Percentiles rank a stretch among this genome's conserved stretches.
phyloP scores from a whole-genome alignment of 1,140 invertebrate genomes.

The Kradibia gibbosae region DNA sequence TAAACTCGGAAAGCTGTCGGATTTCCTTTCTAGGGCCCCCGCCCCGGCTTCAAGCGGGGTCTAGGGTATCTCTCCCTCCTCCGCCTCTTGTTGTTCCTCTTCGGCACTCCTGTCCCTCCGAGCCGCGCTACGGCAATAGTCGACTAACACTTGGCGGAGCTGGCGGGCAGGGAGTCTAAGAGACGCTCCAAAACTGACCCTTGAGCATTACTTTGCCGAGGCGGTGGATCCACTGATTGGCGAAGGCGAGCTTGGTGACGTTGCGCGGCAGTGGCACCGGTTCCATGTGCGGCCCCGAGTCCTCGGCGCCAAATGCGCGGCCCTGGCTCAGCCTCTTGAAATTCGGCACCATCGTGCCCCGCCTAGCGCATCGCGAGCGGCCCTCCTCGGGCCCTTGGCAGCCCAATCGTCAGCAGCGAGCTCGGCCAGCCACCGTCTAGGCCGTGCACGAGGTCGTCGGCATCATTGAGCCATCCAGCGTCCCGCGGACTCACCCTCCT shows the following conservation, averaged over 20 bases:
- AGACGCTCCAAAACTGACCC: background rate
- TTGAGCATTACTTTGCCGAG: background rate
- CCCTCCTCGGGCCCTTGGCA: too few species aligned
- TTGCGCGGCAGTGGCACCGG: background rate
- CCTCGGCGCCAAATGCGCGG: background rate
- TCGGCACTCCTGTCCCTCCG: background rate
- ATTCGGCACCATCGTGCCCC: conserved; percentile 1
- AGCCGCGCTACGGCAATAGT: too few species aligned
- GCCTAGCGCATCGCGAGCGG: background rate
- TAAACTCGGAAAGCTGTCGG: background rate
- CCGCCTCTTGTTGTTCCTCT: background rate
- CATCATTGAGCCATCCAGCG: too few species aligned
- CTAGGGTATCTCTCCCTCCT: background rate
- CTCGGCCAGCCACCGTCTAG: background rate
- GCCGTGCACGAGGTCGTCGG: background rate
- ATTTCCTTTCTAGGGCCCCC: background rate
- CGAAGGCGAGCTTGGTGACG: background rate
- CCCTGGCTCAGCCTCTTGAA: background rate
- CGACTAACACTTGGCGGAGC: background rate
- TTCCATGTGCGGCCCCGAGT: background rate
- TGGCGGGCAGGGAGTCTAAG: background rate
- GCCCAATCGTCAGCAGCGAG: too few species aligned
- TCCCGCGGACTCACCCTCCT: background rate
- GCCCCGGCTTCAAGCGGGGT: too few species aligned
- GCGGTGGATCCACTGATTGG: background rate